Evolutionary conservation across 2,797 vertebrate genomes (phyloP).

Genomic region (Tinamus major): DNA sequence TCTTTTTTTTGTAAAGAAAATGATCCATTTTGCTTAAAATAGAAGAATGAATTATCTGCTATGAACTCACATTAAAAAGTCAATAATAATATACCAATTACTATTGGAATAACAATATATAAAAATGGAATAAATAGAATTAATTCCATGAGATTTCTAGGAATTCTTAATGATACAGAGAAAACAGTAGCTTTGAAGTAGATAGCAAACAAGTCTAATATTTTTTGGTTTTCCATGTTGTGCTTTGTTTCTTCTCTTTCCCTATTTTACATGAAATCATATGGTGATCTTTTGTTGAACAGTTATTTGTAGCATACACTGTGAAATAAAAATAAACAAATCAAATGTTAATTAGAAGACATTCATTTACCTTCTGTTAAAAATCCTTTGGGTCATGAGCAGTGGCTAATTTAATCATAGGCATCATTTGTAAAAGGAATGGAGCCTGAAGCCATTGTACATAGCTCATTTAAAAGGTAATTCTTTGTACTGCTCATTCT

Average conservation of each 20-base stretch:
- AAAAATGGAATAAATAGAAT: not conserved
- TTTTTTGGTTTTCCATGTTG: not conserved
- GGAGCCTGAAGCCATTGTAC: not conserved
- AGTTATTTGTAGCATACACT: not conserved
- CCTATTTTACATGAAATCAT: too few species aligned
- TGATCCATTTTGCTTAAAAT: not conserved
- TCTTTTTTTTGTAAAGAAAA: not conserved
- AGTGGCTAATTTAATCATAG: not conserved
- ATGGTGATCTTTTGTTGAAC: not conserved
- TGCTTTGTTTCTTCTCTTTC: not conserved
- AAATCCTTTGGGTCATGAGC: not conserved
- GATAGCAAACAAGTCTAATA: not conserved
- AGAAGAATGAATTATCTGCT: not conserved
- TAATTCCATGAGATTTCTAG: not conserved
- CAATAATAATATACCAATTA: not conserved
- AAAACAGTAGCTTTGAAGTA: not conserved
- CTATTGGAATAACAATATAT: not conserved
- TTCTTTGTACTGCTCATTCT: not conserved
- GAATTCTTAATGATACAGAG: not conserved
- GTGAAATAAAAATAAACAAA: not conserved
- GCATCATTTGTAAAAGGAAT: not conserved
- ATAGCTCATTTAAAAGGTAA: not conserved
- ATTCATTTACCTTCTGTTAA: not conserved
- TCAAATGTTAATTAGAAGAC: not conserved
- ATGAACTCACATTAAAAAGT: not conserved